Evolutionary conservation across 2,797 vertebrate species (phyloP).

Genomic region (Acrossocheilus fasciatus): DNA sequence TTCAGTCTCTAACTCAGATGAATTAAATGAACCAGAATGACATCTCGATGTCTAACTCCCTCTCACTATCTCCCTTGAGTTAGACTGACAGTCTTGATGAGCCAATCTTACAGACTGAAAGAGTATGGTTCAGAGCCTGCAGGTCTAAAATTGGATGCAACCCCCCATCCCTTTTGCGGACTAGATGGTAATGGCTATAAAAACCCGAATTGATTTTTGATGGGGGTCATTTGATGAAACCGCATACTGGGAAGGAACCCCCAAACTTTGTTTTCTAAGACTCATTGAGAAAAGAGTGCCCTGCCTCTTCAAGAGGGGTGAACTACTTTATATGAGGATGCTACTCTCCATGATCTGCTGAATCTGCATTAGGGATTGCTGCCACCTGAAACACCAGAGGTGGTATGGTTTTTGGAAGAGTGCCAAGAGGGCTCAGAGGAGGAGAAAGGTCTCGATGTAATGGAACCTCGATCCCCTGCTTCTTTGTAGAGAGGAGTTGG

Average conservation of each 20-base stretch:
- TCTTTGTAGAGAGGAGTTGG: too few relatives aligned
- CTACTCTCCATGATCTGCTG: not conserved
- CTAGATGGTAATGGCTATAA: not conserved
- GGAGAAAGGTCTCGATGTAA: not conserved
- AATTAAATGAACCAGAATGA: too few relatives aligned
- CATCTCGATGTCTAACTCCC: not conserved
- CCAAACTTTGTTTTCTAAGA: not conserved
- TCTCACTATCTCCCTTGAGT: not conserved
- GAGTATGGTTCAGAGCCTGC: not conserved
- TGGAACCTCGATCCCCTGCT: too few relatives aligned
- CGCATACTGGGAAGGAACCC: not conserved
- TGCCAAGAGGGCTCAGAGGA: not conserved
- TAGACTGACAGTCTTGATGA: not conserved
- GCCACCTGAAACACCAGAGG: not conserved
- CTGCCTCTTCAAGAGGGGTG: too few relatives aligned
- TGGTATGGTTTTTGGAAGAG: not conserved
- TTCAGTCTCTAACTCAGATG: not conserved
- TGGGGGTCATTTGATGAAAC: not conserved
- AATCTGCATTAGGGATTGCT: not conserved
- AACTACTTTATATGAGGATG: not conserved
- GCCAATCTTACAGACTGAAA: not conserved
- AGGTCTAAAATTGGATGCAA: too few relatives aligned
- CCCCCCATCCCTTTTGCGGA: too few relatives aligned
- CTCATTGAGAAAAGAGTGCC: not conserved
- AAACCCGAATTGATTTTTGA: not conserved